These are phyloP conservation scores for Lytechinus variegatus DNA, from an alignment of 35 echinoderm and acorn worm species.

Conservation along the genomic window DNA sequence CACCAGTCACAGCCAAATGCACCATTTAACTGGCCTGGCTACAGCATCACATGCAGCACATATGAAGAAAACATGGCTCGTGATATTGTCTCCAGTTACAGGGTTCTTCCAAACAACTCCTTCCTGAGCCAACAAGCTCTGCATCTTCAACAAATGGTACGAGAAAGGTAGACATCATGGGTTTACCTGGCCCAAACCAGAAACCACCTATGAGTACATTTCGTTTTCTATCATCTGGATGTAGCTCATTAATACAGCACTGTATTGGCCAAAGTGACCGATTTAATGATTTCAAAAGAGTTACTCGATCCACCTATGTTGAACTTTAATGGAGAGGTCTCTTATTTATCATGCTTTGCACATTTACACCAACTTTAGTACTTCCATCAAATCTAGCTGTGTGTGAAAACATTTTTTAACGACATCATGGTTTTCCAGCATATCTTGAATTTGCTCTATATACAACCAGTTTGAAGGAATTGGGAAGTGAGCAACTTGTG, in stretches of 20 bases:
- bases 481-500: too few species aligned
- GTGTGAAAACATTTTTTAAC: too few species aligned
- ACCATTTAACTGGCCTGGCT: background rate
- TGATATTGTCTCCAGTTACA: background rate
- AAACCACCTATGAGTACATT: conserved; percentile 26
- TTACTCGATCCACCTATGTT: background rate
- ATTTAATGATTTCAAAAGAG: background rate
- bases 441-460: too few species aligned
- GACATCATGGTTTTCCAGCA: too few species aligned
- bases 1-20: background rate
- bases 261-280: conserved; percentile 36
- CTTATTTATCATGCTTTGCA: too few species aligned
- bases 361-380: too few species aligned
- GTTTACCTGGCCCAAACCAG: background rate
- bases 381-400: too few species aligned
- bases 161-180: background rate
- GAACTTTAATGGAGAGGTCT: too few species aligned
- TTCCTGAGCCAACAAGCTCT: background rate
- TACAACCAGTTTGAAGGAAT: too few species aligned
- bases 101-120: conserved; percentile 38
- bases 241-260: conserved; percentile 34
- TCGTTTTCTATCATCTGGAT: conserved; percentile 1
- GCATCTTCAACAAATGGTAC: conserved; percentile 41
- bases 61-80: background rate
- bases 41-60: background rate